Evolutionary conservation across 2,888 invertebrate genomes (phyloP).

Genomic region (Horisme vitalbata): DNA sequence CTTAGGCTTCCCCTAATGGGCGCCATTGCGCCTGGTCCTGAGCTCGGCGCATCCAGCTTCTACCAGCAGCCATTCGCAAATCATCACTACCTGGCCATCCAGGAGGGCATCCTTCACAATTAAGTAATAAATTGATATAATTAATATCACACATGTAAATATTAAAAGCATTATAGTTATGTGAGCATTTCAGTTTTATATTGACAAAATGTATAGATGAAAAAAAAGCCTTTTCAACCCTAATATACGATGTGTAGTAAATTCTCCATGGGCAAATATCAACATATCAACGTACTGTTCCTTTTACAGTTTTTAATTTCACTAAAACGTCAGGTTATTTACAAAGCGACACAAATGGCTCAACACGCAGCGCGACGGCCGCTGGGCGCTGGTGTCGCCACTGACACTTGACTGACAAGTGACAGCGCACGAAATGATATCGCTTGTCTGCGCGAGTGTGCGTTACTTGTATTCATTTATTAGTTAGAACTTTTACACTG

Average conservation of each 20-base stretch:
- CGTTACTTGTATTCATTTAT: slow-evolving; percentile 5
- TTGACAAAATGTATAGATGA: too few relatives aligned
- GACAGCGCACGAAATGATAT: slow-evolving; percentile 27
- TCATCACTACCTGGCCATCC: too few relatives aligned
- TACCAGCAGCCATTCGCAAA: too few relatives aligned
- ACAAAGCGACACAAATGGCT: slow-evolving; percentile 6
- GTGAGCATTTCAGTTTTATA: too few relatives aligned
- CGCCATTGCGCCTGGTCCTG: too few relatives aligned
- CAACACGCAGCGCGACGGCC: slow-evolving; percentile 9
- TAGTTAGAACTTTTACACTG: neutral
- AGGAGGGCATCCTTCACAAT: too few relatives aligned
- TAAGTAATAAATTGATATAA: too few relatives aligned
- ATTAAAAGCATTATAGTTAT: too few relatives aligned
- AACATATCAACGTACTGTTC: slow-evolving; percentile 6
- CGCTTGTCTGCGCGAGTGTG: slow-evolving; percentile 25
- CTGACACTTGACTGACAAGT: slow-evolving; percentile 28
- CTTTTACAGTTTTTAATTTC: neutral
- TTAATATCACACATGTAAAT: too few relatives aligned
- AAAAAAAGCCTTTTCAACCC: too few relatives aligned
- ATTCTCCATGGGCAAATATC: neutral
- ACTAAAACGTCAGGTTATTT: slow-evolving; percentile 5
- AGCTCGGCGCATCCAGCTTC: too few relatives aligned
- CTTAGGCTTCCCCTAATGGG: too few relatives aligned
- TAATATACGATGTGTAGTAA: neutral
- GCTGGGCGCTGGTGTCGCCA: slow-evolving; percentile 19